Evolutionary conservation across 2,888 invertebrate genomes (phyloP), one percentile per base, ranked within the genome.

Genomic region (Chrysina gloriosa): DNA sequence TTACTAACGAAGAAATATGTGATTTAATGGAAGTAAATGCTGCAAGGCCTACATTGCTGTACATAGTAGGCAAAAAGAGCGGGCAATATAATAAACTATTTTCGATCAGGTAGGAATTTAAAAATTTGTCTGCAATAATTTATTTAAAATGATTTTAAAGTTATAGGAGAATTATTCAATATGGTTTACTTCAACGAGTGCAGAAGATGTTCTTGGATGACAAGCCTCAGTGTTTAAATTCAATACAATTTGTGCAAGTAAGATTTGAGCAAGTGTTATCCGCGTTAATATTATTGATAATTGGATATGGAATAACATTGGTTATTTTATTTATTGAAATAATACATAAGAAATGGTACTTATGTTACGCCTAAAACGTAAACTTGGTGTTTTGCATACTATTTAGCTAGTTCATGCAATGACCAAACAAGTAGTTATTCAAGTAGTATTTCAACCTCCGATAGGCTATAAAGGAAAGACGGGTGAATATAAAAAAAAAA

Each of bases 1-100:
- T 86, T 69, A 81, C 83, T 1, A 83, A 84, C 39, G 76, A 74
- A 0, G 83, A 85, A 50, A 77, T 86, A 0, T 87, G 87, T 69
- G 86, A 86, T 64, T 74, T 86, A 14, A 84, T 76, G 0, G 77
- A 77, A 67, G 77, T 82, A 42, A 70, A 77, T 19, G 74, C 80
- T 54, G 71, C 79, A 3, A 69, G 72, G 6, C 73, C 77, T 0
- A 79, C 81, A 45, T 61, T 80, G 1, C 67, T 84, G 31, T 83
- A 81, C 58, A 77, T 84, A 72, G 78, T 84, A 68, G 72, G 81
- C 1, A 80, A 80, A 34, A 86, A 85, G 71, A 79, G 81, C 34
- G 84, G 83, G 66, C 82, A 80, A 69, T 69, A 61, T 25, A 69
- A 69, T 31, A 42, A 69, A 45, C 50, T 80, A 34, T 77, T 80